Evolutionary conservation across 2,888 invertebrate genomes (phyloP).

Genomic region (Drosophila gaucha): DNA sequence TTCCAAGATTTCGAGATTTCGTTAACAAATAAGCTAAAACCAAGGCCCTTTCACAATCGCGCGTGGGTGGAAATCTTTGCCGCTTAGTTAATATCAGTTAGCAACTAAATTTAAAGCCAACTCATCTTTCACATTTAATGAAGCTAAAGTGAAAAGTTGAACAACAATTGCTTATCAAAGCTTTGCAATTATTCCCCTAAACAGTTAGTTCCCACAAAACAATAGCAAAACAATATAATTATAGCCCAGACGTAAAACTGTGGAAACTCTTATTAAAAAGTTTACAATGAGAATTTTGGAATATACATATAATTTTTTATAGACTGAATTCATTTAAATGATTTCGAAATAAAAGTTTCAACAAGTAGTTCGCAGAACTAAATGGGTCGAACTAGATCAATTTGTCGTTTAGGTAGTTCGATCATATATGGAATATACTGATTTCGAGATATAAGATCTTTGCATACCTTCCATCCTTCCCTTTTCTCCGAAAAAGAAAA

Average conservation of each 20-base stretch:
- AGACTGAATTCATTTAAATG: not conserved
- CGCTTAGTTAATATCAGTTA: constrained; percentile 24
- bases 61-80: constrained; percentile 19
- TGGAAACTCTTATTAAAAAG: constrained; percentile 1
- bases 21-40: not conserved
- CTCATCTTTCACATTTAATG: constrained; percentile 17
- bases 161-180: constrained; percentile 33
- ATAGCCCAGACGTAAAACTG: constrained; percentile 1
- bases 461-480: too few species aligned
- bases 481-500: too few species aligned
- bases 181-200: constrained; percentile 20
- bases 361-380: too few species aligned
- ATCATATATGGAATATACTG: too few species aligned
- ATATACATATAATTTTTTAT: constrained; percentile 1
- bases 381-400: too few species aligned
- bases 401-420: too few species aligned
- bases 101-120: constrained; percentile 11
- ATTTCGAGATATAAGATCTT: too few species aligned
- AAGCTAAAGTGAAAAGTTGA: constrained; percentile 30
- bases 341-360: not conserved
- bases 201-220: constrained; percentile 25
- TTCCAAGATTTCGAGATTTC: constrained; percentile 14
- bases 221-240: constrained; percentile 7
- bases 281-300: not conserved
- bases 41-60: constrained; percentile 20